A percentile compares a stretch with the other conserved stretches of the same genome.
These are phyloP conservation scores for Meteorus colon DNA, from an alignment of 2,888 invertebrate genomes.

Conservation along the genomic window DNA sequence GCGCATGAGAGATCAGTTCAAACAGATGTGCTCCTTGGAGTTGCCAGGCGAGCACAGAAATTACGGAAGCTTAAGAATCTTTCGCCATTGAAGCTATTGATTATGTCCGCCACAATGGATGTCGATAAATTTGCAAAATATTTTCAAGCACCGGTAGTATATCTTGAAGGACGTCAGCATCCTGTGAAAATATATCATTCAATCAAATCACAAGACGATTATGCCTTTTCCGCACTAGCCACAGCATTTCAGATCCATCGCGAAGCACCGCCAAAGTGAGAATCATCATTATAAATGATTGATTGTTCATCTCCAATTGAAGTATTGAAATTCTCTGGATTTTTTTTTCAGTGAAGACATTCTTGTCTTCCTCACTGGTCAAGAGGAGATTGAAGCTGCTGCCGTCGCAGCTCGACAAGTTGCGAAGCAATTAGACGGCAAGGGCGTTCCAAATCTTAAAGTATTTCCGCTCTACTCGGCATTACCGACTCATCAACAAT, in stretches of 20 bases:
- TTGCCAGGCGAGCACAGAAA: constrained; percentile 90
- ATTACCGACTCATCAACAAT: constrained; percentile 88
- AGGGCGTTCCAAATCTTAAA: constrained; percentile 79
- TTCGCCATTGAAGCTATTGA: constrained; percentile 82
- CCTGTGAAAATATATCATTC: constrained; percentile 86
- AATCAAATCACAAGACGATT: constrained; percentile 85
- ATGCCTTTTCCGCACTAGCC: constrained; percentile 86
- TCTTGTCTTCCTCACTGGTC: constrained; percentile 94
- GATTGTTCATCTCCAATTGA: constrained; percentile 3
- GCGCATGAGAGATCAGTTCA: constrained; percentile 96
- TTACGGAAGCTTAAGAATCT: constrained; percentile 79
- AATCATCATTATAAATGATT: constrained; percentile 44
- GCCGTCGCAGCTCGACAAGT: constrained; percentile 83
- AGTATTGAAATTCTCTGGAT: neutral
- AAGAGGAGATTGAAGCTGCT: constrained; percentile 96
- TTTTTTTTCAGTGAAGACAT: constrained; percentile 85
- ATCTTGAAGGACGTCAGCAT: constrained; percentile 91
- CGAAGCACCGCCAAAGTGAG: constrained; percentile 86
- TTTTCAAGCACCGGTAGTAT: constrained; percentile 89
- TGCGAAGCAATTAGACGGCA: constrained; percentile 79
- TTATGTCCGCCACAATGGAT: constrained; percentile 98
- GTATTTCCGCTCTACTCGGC: constrained; percentile 95
- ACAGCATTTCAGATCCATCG: constrained; percentile 93
- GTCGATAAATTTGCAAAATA: constrained; percentile 93
- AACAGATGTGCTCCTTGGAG: constrained; percentile 94